Base-by-base conservation (phyloP, 2,797 vertebrate species). In the Kryptolebias ocellatus region DNA sequence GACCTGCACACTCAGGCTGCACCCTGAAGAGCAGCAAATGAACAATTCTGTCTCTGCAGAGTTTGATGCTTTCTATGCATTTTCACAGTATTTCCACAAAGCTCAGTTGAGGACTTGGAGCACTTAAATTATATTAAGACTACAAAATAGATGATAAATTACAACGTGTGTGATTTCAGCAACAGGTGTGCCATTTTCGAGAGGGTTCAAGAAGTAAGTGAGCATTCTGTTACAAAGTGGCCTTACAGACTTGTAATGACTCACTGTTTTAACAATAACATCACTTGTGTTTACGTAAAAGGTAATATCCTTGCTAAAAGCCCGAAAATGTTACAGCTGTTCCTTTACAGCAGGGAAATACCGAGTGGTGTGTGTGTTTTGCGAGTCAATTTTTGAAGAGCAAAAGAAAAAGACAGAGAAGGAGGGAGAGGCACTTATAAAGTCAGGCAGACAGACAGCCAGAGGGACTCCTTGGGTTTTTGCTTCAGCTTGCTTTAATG, bases 401-500 rank as follows among this genome's bases (percentile, higher is more conserved):
- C 24, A 56, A 64, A 57, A 24, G 17, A 59, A 55, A 61, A 53
- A 20, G 34, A 64, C 0, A 58, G 16, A 28, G n/a, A 47, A 14
- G n/a, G 15, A 79, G 54, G 49, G 52, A 60, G 45, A 46, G 44
- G 55, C 59, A 63, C 17, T 47, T 53, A 72, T 49, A 64, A 62
- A 72, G 53, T 67, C 55, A 46, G 49, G 20, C 18, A 50, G 54
- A 74, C 42, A 20, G 64, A 74, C 73, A 79, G 74, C 77, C 66
- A 68, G 71, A 75, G 63, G 74, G 77, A 76, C 67, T 75, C 70
- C 59, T 44, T 53, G 27, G 60, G 60, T 78, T 80, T 79, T 79
- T 73, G 54, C 65, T 24, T 81, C 79, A 79, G 66, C 71, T 68
- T 85, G 71, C 58, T 74, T 80, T 82, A 88, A 89, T 86, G 67